Evolutionary conservation across 2,113 vertebrate species (phyloP).

Genomic region (Xenus cinereus): DNA sequence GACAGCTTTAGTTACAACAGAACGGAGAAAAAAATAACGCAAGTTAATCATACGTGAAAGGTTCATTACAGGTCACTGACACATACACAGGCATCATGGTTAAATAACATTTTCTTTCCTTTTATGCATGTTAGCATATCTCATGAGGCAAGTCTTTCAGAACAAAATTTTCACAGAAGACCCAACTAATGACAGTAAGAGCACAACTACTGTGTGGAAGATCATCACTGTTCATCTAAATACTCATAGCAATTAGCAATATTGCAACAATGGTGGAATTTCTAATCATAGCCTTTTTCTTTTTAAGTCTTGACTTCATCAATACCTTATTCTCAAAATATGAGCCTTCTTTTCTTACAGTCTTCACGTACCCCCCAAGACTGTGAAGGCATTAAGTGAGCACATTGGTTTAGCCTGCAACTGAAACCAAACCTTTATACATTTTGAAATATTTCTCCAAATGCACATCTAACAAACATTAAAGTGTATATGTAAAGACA

Average conservation of each 20-base stretch:
- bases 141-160: not conserved
- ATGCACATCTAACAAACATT: not conserved
- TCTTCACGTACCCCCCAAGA: not conserved
- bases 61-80: not conserved
- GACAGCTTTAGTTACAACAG: not conserved
- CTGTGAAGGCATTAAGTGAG: not conserved
- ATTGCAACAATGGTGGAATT: not conserved
- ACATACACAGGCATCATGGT: accelerated
- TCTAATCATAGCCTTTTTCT: not conserved
- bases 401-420: not conserved
- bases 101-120: not conserved
- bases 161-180: not conserved
- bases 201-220: not conserved
- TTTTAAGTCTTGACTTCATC: not conserved
- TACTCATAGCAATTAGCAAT: not conserved
- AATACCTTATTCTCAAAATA: not conserved
- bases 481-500: not conserved
- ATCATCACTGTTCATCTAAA: not conserved
- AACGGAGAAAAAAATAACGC: not conserved
- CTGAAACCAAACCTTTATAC: not conserved
- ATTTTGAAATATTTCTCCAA: not conserved
- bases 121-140: not conserved
- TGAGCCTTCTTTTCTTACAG: accelerated
- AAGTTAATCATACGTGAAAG: not conserved
- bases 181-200: not conserved